Base-by-base conservation (phyloP, 2,888 invertebrate species). In the Himalopsyche japonica region DNA sequence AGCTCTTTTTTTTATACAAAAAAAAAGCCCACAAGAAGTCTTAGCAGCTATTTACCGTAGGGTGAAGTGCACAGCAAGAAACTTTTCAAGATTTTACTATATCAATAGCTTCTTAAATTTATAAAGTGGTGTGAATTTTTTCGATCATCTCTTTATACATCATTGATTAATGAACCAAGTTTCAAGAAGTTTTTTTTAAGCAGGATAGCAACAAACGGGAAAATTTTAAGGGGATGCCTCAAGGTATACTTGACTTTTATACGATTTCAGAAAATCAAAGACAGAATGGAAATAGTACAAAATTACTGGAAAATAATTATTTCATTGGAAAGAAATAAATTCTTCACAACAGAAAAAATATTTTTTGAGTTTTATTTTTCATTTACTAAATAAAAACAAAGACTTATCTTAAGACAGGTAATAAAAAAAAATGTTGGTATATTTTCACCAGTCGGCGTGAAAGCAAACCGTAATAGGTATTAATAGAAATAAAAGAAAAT, bases 151-250 rank as follows among this genome's bases (percentile, higher is more conserved):
- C 30, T 76, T 76, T 76, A 32, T 76, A 76, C 34, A 34, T 76
- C 34, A 30, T 76, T 83, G 83, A 83, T 83, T 83, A 83, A 83
- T 80, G 83, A 80, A 47, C n/a, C 37, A 48, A 83, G 80, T 83
- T 80, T 27, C 20, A 7, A 7, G 76, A n/a, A 76, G 34, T 34
- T 76, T 76, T 34, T 70, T 37, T 27, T 76, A 15, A 3, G 30
- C n/a, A 76, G n/a, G 76, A 20, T 18, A 27, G 32, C 57, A 57
- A 57, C 57, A 57, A 57, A 57, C 57, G 20, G 57, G 20, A 57
- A 57, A 20, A 57, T 57, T 57, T 20, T 24, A 6, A 57, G 57
- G 24, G 3, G 57, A 5, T 24, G 57, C 57, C 57, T 57, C 20
- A 7, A 57, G 57, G 57, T 57, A 20, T 10, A 20, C 57, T 57